Base-by-base conservation (phyloP, 2,113 vertebrate genomes). In the Anhinga rufa region DNA sequence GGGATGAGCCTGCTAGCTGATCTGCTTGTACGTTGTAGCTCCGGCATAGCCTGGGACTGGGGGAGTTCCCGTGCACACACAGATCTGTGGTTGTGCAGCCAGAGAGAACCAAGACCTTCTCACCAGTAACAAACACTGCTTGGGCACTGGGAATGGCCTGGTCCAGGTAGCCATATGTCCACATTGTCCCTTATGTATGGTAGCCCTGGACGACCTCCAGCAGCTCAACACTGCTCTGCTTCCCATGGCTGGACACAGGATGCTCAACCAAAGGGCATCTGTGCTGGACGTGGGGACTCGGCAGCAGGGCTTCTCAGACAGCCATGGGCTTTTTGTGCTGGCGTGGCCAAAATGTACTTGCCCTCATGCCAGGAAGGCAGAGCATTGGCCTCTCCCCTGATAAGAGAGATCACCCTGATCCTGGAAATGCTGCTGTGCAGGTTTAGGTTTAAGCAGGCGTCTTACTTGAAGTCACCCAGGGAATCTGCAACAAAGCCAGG, bases 231-330 rank as follows among this genome's bases (percentile, higher is more conserved):
- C 46, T 17, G 36, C 72, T 70, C 77, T 77, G 68, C 72, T 75
- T 25, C 36, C 46, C 13, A 0, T 13, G 38, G 44, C 68, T 44
- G 44, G 29, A 4, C 17, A 7, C 0, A 3, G 58, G 80, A 32
- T 71, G 55, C 26, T 68, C 72, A 42, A 16, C 22, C 40, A 13
- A 36, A 61, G 54, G 51, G n/a, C 29, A 60, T 16, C 26, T n/a
- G 14, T 0, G 2, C 40, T 62, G 55, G 58, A 7, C 0, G 1
- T 42, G 29, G 40, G 65, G 17, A 29, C 29, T 38, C 2, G 1
- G 42, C 80, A 78, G 76, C 62, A 36, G 16, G 22, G 25, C 22
- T 48, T 26, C 68, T 70, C 31, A 25, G 82, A 9, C 32, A 29
- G 36, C 26, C 48, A 18, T 0, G 2, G 31, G 24, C 14, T 65